These are phyloP conservation scores for Pegoplata infirma DNA, from an alignment of 2,888 invertebrate genomes.

Conservation along the genomic window DNA sequence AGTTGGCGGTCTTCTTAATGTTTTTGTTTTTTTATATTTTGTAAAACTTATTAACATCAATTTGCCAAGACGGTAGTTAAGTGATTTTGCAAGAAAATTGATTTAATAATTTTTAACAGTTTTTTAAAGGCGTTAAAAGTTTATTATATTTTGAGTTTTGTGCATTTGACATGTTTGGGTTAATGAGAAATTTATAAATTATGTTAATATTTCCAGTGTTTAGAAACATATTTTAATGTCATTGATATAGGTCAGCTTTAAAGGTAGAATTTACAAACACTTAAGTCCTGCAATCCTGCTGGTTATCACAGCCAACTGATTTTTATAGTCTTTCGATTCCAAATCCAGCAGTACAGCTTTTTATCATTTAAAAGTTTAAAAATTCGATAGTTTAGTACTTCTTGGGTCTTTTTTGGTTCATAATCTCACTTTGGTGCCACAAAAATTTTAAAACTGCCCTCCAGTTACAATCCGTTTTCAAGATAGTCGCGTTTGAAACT, in stretches of 20 bases:
- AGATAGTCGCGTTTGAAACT: too few species aligned
- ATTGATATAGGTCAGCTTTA: not conserved
- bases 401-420: too few species aligned
- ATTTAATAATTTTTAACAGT: constrained; percentile 30
- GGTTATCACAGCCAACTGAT: too few species aligned
- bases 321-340: too few species aligned
- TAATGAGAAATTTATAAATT: constrained; percentile 45
- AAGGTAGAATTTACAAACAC: not conserved
- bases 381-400: too few species aligned
- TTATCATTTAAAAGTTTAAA: too few species aligned
- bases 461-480: too few species aligned
- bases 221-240: not conserved
- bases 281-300: too few species aligned
- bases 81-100: constrained; percentile 3
- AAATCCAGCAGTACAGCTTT: too few species aligned
- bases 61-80: constrained; percentile 54
- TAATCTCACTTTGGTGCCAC: too few species aligned
- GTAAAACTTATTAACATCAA: not conserved
- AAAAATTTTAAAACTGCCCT: too few species aligned
- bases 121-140: constrained; percentile 22
- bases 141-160: constrained; percentile 31
- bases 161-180: constrained; percentile 59
- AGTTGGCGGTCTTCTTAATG: constrained; percentile 63
- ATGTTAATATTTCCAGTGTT: not conserved
- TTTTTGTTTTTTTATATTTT: constrained; percentile 19